Conservation (phyloP, 2,888 invertebrate genomes). For the Drosophila diplacantha region DNA sequence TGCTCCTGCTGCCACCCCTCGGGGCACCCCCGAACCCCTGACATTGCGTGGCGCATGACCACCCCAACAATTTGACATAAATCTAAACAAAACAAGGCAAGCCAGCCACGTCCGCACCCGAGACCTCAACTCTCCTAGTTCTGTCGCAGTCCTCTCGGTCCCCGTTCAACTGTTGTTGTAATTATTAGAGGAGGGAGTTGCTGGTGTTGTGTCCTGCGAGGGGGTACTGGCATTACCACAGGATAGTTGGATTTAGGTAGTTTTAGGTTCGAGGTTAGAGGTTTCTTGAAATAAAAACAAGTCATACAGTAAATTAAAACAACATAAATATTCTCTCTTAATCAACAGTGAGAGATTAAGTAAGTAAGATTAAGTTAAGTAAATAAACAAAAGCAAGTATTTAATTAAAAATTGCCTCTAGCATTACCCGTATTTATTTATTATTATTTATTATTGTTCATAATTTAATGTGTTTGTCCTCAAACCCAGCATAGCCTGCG, state of each 20-base stretch:
- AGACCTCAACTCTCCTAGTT: constrained; percentile 13
- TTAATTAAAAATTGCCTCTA: not conserved
- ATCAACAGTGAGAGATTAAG: not conserved
- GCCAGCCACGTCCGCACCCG: constrained; percentile 28
- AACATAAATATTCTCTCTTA: not conserved
- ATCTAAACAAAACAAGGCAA: constrained; percentile 68
- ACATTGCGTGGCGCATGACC: constrained; percentile 23
- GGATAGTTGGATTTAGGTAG: not conserved
- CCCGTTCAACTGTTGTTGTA: constrained; percentile 43
- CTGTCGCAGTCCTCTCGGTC: constrained; percentile 9
- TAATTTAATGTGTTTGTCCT: not conserved
- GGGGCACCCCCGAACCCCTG: not conserved
- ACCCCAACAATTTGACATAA: constrained; percentile 68
- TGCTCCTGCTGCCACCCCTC: not conserved
- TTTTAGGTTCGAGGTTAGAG: too few relatives aligned
- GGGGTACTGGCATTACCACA: not conserved
- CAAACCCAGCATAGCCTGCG: not conserved
- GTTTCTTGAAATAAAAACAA: too few relatives aligned
- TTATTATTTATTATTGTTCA: not conserved
- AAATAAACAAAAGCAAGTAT: not conserved
- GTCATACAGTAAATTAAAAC: not conserved
- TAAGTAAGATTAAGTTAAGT: too few relatives aligned
- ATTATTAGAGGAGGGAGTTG: constrained; percentile 6
- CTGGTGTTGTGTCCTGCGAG: constrained; percentile 18
- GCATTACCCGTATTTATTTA: too few relatives aligned